Evolutionary conservation across 2,888 invertebrate species (phyloP), one percentile per base, ranked within the genome.

Genomic region (Pogonocherus hispidulus): DNA sequence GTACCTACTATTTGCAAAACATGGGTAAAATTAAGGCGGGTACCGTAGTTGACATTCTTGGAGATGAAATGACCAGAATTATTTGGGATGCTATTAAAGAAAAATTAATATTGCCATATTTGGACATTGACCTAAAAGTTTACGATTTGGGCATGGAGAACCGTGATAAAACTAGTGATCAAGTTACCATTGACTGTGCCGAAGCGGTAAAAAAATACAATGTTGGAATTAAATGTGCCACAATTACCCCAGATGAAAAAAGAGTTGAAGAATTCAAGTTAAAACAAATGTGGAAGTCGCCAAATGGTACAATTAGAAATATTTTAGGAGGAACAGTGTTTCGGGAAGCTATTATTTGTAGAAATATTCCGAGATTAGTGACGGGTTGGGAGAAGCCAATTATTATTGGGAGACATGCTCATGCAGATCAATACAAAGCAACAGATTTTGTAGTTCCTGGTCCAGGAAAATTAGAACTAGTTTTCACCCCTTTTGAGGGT

Each of bases 21-120:
- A 89, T 90, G 90, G 86, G 87, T 78, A 92, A 92, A 87, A 92
- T 92, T 76, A 90, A 92, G 88, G 91, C 91, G 76, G 96, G 96
- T 83, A 94, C 96, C 54, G 95, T 97, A 72, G 97, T 97, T 54
- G 96, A 97, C 84, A 91, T 96, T 80, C 90, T 96, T 62, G 97
- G 97, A n/a, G 96, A 97, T 89, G 97, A 97, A 87, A 96, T 96
- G 96, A 96, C 96, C 46, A 91, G 99, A 79, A 95, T 99, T 75
- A 98, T 99, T 83, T 99, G 99, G 99, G 97, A 98, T 82, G 90
- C 95, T 37, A 99, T 99, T 80, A 99, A 99, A 86, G 91, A 98
- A 67, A 99, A 99, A 86, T 90, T 99, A 41, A 98, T 99, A 82
- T 87, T 98, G 71, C 99, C 99, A 0, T 98, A 96, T 87, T 88